Percentiles rank a stretch among this genome's conserved stretches.
Conservation (phyloP, 1,140 invertebrate species). For the Trichonephila clavata region DNA sequence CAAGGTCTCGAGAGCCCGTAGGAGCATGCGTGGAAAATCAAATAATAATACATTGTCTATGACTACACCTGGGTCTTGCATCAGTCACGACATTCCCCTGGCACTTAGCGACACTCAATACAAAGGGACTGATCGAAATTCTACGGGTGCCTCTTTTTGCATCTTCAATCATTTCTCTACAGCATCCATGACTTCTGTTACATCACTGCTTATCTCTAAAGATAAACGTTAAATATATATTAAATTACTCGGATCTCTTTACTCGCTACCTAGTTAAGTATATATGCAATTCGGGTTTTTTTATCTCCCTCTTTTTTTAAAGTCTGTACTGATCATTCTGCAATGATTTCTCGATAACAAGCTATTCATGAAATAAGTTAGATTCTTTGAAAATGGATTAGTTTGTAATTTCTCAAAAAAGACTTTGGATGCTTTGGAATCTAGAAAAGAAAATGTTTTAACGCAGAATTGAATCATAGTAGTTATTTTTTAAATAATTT, state of each 20-base stretch:
- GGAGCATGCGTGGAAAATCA: constrained; percentile 64
- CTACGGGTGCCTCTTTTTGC: neutral
- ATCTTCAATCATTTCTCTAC: constrained; percentile 43
- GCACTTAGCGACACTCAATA: constrained; percentile 31
- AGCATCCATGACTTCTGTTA: constrained; percentile 32
- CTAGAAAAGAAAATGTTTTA: no score
- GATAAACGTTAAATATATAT: constrained; percentile 26
- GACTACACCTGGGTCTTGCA: constrained; percentile 37
- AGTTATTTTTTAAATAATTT: no score
- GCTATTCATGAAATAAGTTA: neutral
- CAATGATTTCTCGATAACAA: neutral
- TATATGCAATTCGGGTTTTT: neutral
- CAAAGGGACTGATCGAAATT: constrained; percentile 41
- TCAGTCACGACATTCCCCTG: constrained; percentile 57
- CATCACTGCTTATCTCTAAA: neutral
- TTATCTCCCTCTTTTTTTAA: neutral
- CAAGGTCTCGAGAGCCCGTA: constrained; percentile 43
- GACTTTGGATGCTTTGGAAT: no score
- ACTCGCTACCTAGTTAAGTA: neutral
- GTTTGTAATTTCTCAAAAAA: neutral
- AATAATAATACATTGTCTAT: constrained; percentile 71
- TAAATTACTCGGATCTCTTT: constrained; percentile 20
- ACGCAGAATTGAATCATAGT: no score
- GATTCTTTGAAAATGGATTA: neutral
- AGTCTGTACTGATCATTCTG: neutral